Evolutionary conservation across 2,888 invertebrate species (phyloP).

Genomic region (Teleiodes luculella): DNA sequence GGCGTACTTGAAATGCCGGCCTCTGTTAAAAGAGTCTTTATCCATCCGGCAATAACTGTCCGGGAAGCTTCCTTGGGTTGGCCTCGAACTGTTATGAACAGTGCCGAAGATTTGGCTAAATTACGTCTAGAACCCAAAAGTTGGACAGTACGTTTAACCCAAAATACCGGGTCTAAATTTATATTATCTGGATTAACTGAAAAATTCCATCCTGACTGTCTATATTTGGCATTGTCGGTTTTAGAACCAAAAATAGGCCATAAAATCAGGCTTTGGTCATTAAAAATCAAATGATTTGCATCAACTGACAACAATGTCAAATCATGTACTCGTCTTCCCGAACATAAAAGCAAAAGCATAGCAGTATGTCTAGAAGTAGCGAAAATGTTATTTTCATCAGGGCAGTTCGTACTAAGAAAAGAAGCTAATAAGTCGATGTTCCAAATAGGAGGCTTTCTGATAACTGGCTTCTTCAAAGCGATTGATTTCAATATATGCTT

Average conservation of each 20-base stretch:
- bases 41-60: too few species aligned
- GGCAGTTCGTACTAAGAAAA: background rate
- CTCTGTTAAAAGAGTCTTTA: too few species aligned
- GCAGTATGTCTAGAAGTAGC: too few species aligned
- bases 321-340: conserved; percentile 30
- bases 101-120: background rate
- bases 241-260: conserved; percentile 28
- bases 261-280: conserved; percentile 14
- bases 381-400: conserved; percentile 18
- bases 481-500: conserved; percentile 6
- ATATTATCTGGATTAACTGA: background rate
- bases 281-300: background rate
- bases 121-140: conserved; percentile 7
- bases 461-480: background rate
- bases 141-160: conserved; percentile 5
- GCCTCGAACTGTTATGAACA: conserved; percentile 16
- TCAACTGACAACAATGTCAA: conserved; percentile 23
- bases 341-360: too few species aligned
- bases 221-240: conserved; percentile 19
- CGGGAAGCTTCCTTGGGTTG: conserved; percentile 14
- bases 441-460: conserved; percentile 10
- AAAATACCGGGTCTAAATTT: conserved; percentile 9
- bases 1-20: too few species aligned
- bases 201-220: conserved; percentile 25
- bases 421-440: conserved; percentile 5